These are phyloP conservation scores for Misgurnus anguillicaudatus DNA, from an alignment of 2,113 vertebrate species.

Conservation along the genomic window DNA sequence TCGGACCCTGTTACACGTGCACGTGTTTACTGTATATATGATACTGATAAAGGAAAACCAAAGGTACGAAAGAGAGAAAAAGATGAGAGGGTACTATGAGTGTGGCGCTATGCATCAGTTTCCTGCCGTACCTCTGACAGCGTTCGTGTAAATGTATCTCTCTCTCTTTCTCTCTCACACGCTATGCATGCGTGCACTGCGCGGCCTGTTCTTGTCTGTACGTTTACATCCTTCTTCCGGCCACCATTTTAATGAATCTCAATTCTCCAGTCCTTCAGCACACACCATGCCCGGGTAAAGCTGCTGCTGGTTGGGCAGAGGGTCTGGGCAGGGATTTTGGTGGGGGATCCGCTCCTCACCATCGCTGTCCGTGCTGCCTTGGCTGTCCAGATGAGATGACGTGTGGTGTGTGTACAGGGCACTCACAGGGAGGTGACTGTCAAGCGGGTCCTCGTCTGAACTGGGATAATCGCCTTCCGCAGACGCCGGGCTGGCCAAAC, in stretches of 20 bases:
- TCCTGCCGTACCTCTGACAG: conserved; percentile 30
- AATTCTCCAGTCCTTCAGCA: conserved; percentile 70
- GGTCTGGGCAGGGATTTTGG: conserved; percentile 59
- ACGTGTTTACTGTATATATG: too few species aligned
- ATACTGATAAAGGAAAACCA: not conserved
- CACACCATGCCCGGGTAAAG: conserved; percentile 74
- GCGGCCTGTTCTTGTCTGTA: conserved; percentile 10
- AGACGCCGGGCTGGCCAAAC: conserved; percentile 79
- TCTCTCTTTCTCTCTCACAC: not conserved
- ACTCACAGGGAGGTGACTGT: conserved; percentile 75
- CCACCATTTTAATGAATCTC: conserved; percentile 39
- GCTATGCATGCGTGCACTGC: not conserved
- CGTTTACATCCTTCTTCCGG: not conserved
- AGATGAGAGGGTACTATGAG: conserved; percentile 2
- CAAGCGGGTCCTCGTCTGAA: conserved; percentile 88
- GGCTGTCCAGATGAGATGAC: conserved; percentile 82
- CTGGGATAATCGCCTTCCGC: conserved; percentile 90
- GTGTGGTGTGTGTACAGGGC: conserved; percentile 78
- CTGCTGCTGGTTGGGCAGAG: conserved; percentile 59
- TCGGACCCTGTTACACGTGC: too few species aligned
- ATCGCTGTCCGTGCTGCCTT: conserved; percentile 89
- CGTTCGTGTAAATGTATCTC: conserved; percentile 5
- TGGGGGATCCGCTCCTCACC: conserved; percentile 64
- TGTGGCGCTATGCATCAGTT: conserved; percentile 9
- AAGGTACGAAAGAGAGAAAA: not conserved